Percentiles rank a stretch among this genome's conserved stretches.
phyloP scores from a whole-genome alignment of 2,113 vertebrate species.

The Poecile atricapillus region DNA sequence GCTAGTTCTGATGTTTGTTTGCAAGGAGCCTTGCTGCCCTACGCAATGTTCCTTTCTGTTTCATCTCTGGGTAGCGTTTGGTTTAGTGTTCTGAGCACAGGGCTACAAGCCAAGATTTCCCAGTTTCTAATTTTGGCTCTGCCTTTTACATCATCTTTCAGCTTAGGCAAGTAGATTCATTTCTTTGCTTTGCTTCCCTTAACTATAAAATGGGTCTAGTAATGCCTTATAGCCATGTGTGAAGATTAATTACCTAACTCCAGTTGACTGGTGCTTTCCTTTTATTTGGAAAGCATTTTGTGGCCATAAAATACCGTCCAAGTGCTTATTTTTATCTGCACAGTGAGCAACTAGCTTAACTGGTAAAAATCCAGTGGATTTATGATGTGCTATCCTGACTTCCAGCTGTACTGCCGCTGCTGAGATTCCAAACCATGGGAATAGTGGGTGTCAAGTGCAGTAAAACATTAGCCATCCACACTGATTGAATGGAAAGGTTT shows the following conservation, averaged over 20 bases:
- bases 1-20: slow-evolving; percentile 37
- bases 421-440: slow-evolving; percentile 45
- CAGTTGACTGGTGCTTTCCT: slow-evolving; percentile 45
- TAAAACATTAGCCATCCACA: slow-evolving; percentile 63
- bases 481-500: slow-evolving; percentile 62
- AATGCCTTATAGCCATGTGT: slow-evolving; percentile 22
- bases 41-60: not conserved
- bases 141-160: slow-evolving; percentile 25
- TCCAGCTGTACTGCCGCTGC: slow-evolving; percentile 43
- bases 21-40: not conserved
- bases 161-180: slow-evolving; percentile 31
- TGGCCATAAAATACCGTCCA: slow-evolving; percentile 47
- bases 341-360: slow-evolving; percentile 58
- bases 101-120: slow-evolving; percentile 32
- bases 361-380: slow-evolving; percentile 60
- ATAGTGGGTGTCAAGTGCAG: slow-evolving; percentile 61
- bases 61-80: not conserved
- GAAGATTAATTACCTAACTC: slow-evolving; percentile 57
- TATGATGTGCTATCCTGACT: slow-evolving; percentile 54
- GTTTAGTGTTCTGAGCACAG: not conserved
- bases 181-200: slow-evolving; percentile 26
- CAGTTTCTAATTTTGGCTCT: slow-evolving; percentile 50
- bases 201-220: slow-evolving; percentile 20
- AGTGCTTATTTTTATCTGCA: slow-evolving; percentile 56
- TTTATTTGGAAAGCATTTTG: slow-evolving; percentile 62